Evolutionary conservation across 2,113 vertebrate genomes (phyloP), one percentile per base, ranked within the genome.

Genomic region (Junco hyemalis): DNA sequence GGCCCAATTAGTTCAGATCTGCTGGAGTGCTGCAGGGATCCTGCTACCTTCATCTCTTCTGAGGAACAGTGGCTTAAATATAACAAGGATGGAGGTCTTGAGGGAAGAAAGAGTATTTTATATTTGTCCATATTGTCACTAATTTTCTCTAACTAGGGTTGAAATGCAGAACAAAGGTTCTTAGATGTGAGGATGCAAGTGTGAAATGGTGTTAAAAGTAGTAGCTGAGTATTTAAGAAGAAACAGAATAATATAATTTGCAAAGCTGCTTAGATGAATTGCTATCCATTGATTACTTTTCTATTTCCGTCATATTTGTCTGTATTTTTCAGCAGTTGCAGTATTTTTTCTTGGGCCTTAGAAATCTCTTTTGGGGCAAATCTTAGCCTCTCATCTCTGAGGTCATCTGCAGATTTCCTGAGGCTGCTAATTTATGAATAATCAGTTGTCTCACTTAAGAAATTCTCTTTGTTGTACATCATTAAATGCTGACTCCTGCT

Each of bases 401-500:
- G 78, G 61, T 89, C 51, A 64, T 88, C 60, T 83, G 25, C 64
- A 83, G 56, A 59, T 91, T 93, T 95, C 78, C 66, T 63, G 36
- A 83, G 81, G 42, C 44, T 88, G 33, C 71, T 86, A 63, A 63
- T 95, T 63, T 66, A 56, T 78, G 71, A 95, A 90, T 88, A 88
- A 86, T 94, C 74, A 78, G 50, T 54, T 70, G 35, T 77, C 63
- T 94, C 56, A 71, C 59, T 95, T 88, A 65, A 95, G 68, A 93
- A 90, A 92, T 93, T 94, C 83, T 83, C 66, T 96, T 93, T 94
- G 79, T 93, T 96, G 90, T 93, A 77, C 89, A 88, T 90, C 90
- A 88, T 92, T 96, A 96, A 94, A 86, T 81, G 87, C 82, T 90
- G 87, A 94, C 31, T 96, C 90, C 74, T 92, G 84, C 78, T 95